Conservation (phyloP, 2,888 invertebrate genomes). For the Sarcophaga variegata region DNA sequence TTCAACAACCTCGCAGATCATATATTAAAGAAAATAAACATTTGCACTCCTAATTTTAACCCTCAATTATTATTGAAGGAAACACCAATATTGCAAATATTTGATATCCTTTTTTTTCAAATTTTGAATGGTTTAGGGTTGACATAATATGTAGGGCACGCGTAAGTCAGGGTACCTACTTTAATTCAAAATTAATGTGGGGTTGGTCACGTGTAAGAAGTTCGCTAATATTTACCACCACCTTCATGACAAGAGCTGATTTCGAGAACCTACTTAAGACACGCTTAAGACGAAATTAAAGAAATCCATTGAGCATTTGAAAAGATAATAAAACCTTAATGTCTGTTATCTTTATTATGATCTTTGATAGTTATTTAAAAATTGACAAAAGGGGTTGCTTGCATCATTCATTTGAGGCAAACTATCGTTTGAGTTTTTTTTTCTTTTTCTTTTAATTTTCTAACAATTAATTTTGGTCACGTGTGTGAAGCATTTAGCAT, state of each 20-base stretch:
- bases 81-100: too few species aligned
- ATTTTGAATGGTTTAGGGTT: too few species aligned
- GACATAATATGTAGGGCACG: neutral
- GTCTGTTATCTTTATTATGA: neutral
- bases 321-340: neutral
- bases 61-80: too few species aligned
- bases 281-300: slow-evolving; percentile 19
- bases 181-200: neutral
- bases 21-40: too few species aligned
- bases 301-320: neutral
- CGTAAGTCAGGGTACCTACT: neutral
- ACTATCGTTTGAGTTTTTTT: neutral
- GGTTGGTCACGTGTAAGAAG: neutral
- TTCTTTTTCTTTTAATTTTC: neutral
- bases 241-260: neutral
- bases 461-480: slow-evolving; percentile 58
- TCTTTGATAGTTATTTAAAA: neutral
- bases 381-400: slow-evolving; percentile 36
- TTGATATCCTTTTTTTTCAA: too few species aligned
- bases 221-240: neutral
- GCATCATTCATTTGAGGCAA: neutral
- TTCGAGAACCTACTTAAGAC: slow-evolving; percentile 31
- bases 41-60: too few species aligned
- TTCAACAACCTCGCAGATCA: too few species aligned
- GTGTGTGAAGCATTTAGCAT: slow-evolving; percentile 43